phyloP scores from a whole-genome alignment of 1,140 invertebrate genomes.

The Caenorhabditis remanei region DNA sequence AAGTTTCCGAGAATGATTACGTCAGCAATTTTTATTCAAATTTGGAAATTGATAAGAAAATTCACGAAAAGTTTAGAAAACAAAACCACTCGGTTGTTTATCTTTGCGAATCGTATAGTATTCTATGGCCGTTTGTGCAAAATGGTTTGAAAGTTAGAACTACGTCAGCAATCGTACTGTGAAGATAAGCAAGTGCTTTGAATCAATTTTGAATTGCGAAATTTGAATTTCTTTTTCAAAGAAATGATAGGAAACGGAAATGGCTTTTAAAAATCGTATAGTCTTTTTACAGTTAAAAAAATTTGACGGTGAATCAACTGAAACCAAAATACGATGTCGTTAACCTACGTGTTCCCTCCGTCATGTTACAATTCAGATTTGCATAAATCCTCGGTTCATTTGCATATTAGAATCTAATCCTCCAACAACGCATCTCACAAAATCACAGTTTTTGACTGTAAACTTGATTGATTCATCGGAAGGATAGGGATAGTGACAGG shows the following conservation, averaged over 20 bases:
- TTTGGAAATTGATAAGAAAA: not conserved
- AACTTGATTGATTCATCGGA: conserved; percentile 41
- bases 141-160: not conserved
- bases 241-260: not conserved
- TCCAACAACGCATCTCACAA: not conserved
- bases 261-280: no score
- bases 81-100: not conserved
- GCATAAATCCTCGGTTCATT: conserved; percentile 4
- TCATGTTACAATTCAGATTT: not conserved
- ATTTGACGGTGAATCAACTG: not conserved
- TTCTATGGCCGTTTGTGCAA: not conserved
- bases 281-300: no score
- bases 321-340: not conserved
- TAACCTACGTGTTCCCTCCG: conserved; percentile 18
- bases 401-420: conserved; percentile 45
- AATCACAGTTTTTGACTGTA: conserved; percentile 15
- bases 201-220: not conserved
- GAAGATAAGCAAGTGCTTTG: conserved; percentile 6
- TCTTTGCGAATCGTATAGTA: conserved; percentile 35
- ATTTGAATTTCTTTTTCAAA: not conserved
- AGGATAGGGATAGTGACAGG: not conserved
- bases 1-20: not conserved
- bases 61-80: not conserved
- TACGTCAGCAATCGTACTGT: not conserved
- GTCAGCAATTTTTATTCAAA: not conserved